These are phyloP conservation scores for Trichonephila clavata DNA, from an alignment of 1,140 invertebrate genomes.

Conservation along the genomic window DNA sequence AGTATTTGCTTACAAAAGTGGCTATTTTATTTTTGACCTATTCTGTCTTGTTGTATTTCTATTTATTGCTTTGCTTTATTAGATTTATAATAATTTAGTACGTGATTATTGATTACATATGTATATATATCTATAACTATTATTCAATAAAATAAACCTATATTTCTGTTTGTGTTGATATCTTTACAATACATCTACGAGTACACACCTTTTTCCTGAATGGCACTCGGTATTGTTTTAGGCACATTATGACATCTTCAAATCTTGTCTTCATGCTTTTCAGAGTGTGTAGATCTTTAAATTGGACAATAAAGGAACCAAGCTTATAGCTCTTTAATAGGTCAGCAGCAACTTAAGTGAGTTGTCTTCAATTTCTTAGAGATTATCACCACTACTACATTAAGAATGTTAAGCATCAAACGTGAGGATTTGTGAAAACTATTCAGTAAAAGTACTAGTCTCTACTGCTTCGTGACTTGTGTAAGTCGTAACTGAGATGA, in stretches of 20 bases:
- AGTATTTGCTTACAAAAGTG: too few species aligned
- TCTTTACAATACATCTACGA: neutral
- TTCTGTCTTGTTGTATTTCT: too few species aligned
- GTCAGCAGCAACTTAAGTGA: constrained; percentile 2
- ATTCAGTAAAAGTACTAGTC: constrained; percentile 39
- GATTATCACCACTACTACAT: constrained; percentile 12
- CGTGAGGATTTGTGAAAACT: neutral
- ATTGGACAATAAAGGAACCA: neutral
- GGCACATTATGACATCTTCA: neutral
- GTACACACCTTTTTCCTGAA: neutral
- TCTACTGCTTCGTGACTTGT: constrained; percentile 15
- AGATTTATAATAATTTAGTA: too few species aligned
- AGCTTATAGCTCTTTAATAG: constrained; percentile 23
- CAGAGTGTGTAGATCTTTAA: neutral
- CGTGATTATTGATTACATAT: too few species aligned
- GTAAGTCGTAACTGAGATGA: neutral
- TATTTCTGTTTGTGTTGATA: neutral
- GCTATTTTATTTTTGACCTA: too few species aligned
- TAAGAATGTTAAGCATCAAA: neutral
- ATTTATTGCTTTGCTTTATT: too few species aligned
- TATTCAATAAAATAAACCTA: too few species aligned
- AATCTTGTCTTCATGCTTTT: neutral
- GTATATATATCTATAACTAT: too few species aligned
- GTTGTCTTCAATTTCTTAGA: neutral
- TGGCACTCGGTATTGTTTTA: neutral